phyloP scores from a whole-genome alignment of 2,888 invertebrate species.

The Diaphora mendica region DNA sequence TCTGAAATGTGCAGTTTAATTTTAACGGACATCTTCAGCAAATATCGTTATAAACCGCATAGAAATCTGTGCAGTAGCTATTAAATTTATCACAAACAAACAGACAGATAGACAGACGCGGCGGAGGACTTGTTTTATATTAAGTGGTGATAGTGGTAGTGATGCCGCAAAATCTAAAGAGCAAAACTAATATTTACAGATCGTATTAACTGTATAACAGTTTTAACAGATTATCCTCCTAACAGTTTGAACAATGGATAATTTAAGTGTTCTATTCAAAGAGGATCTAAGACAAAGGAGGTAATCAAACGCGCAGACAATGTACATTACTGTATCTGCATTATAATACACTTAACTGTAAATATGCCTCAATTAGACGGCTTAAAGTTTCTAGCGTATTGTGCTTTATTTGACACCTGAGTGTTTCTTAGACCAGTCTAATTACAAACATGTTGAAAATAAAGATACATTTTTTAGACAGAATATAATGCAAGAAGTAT shows the following conservation, averaged over 20 bases:
- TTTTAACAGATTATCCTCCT: slow-evolving; percentile 30
- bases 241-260: slow-evolving; percentile 35
- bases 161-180: no score
- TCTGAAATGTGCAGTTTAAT: no score
- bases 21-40: no score
- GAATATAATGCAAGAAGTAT: no score
- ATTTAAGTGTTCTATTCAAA: slow-evolving; percentile 20
- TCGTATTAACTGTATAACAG: not conserved
- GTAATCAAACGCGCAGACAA: slow-evolving; percentile 25
- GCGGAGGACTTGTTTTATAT: no score
- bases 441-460: not conserved
- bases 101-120: no score
- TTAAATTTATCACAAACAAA: no score
- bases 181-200: not conserved
- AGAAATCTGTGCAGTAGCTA: no score
- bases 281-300: slow-evolving; percentile 28
- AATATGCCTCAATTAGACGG: slow-evolving; percentile 1
- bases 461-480: not conserved
- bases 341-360: not conserved
- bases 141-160: no score
- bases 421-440: not conserved
- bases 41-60: no score
- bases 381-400: not conserved
- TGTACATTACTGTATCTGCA: slow-evolving; percentile 11
- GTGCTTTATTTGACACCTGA: not conserved